phyloP scores from a whole-genome alignment of 2,888 invertebrate genomes.

The Serripes groenlandicus region DNA sequence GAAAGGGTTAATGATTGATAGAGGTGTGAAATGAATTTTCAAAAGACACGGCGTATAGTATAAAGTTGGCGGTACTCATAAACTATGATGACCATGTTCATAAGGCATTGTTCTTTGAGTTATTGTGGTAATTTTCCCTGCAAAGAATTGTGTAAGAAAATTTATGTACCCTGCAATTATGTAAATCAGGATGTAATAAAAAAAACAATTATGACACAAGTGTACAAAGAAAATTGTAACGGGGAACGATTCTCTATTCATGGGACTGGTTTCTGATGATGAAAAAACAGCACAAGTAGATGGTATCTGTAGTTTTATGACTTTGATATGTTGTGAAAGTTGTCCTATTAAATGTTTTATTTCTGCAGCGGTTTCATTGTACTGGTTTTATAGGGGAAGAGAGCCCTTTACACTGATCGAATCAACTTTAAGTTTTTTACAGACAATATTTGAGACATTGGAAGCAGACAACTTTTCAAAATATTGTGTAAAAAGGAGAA shows the following conservation, averaged over 20 bases:
- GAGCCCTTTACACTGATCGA: too few species aligned
- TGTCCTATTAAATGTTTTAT: slow-evolving; percentile 12
- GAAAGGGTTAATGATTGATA: slow-evolving; percentile 6
- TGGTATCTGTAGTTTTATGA: slow-evolving; percentile 1
- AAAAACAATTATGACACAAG: slow-evolving; percentile 36
- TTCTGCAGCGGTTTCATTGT: slow-evolving; percentile 1
- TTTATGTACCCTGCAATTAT: slow-evolving; percentile 56
- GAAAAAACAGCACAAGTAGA: slow-evolving; percentile 10
- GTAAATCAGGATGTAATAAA: slow-evolving; percentile 52
- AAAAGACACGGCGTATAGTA: slow-evolving; percentile 3
- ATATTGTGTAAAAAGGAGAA: too few species aligned
- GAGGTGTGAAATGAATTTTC: not conserved
- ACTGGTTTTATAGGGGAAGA: too few species aligned
- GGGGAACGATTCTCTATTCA: slow-evolving; percentile 16
- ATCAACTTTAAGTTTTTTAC: too few species aligned
- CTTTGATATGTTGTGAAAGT: slow-evolving; percentile 12
- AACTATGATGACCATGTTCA: slow-evolving; percentile 7
- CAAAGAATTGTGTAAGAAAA: not conserved
- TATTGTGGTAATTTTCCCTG: not conserved
- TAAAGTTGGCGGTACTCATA: not conserved
- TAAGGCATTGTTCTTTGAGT: slow-evolving; percentile 4
- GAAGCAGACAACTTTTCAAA: too few species aligned
- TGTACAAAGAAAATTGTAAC: slow-evolving; percentile 9
- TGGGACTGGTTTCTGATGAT: not conserved
- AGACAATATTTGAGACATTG: too few species aligned